phyloP scores from a whole-genome alignment of 2,797 vertebrate species.

The Miichthys miiuy region DNA sequence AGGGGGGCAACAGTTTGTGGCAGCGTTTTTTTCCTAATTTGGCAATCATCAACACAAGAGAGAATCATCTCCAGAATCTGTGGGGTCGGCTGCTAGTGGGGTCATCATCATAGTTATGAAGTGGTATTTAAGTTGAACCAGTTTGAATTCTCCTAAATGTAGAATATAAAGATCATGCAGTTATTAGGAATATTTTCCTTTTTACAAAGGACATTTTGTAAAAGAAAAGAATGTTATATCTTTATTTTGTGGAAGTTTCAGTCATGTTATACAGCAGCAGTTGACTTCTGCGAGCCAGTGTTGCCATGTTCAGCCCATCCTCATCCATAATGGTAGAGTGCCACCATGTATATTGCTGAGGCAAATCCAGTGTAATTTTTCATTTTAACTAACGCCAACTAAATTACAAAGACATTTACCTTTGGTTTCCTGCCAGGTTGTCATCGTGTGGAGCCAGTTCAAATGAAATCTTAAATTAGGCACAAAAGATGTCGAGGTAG shows the following conservation, averaged over 20 bases:
- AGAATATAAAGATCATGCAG: not conserved
- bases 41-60: conserved; percentile 39
- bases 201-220: not conserved
- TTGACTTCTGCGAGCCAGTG: not conserved
- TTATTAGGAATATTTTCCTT: not conserved
- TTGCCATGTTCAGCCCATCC: not conserved
- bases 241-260: not conserved
- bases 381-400: too few relatives aligned
- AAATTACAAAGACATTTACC: too few relatives aligned
- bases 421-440: too few relatives aligned
- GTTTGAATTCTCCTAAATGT: not conserved
- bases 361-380: too few relatives aligned
- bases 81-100: not conserved
- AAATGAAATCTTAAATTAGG: too few relatives aligned
- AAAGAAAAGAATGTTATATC: not conserved
- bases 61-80: conserved; percentile 23
- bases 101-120: not conserved
- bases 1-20: conserved; percentile 21
- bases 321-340: too few relatives aligned
- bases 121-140: not conserved
- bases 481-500: too few relatives aligned
- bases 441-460: too few relatives aligned
- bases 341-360: too few relatives aligned
- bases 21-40: conserved; percentile 22
- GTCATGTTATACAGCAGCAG: not conserved